Base-by-base conservation (phyloP, 2,888 invertebrate genomes). In the Meteorus cinctellus region DNA sequence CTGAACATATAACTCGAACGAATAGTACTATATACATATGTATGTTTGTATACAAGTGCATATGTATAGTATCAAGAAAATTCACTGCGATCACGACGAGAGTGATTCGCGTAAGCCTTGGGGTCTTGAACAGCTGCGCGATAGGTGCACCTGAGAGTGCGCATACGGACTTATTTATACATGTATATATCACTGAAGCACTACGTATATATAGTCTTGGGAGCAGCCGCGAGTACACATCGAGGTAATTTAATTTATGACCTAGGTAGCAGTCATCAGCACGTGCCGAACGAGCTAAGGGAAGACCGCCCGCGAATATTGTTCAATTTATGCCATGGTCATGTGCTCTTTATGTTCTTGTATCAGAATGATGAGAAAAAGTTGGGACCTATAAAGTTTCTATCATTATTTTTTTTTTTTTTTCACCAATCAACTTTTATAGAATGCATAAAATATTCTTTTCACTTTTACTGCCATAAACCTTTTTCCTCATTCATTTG, bases 171-270 rank as follows among this genome's bases (percentile, higher is more conserved):
- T 55, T 55, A 55, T 73, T 16, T 65, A 59, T 41, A 41, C 12
- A 63, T 34, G 62, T 73, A 77, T 68, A 68, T 59, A 51, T 60
- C 73, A 70, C 51, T 67, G 66, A 63, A 62, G 71, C 74, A 75
- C 51, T 70, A 48, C 29, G 75, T 71, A 66, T 48, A 19, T 66
- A 68, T n/a, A 74, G 66, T 48, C 68, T 24, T 19, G 73, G 55
- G 65, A 48, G 73, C 72, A 68, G 72, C 48, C 70, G 72, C 72
- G 45, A n/a, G 69, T 77, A 70, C 48, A 74, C 73, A 74, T 68
- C 45, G 76, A 78, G 79, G 81, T 81, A 81, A 82, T 82, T 82
- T 82, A 80, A 82, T 82, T 82, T 81, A 82, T 79, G 80, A 76
- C 79, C 81, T 55, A 80, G 78, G 81, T 81, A 80, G 81, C 79